phyloP scores from a whole-genome alignment of 2,888 invertebrate species.

The Diaphora mendica region DNA sequence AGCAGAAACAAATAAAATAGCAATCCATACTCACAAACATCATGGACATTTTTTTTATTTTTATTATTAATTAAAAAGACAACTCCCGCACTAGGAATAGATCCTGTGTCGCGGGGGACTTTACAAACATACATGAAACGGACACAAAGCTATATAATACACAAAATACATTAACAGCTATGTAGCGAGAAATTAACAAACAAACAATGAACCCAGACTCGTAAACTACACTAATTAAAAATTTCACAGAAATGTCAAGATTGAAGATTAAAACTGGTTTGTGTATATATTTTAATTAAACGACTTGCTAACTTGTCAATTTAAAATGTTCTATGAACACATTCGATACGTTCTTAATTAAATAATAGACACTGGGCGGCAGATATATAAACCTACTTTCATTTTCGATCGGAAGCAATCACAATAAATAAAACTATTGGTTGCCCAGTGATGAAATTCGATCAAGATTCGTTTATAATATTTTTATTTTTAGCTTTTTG shows the following conservation, averaged over 20 bases:
- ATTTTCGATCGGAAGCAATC: slow-evolving; percentile 32
- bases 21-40: neutral
- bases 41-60: neutral
- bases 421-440: slow-evolving; percentile 27
- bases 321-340: neutral
- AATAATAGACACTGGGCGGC: neutral
- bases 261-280: neutral
- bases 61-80: too few relatives aligned
- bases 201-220: neutral
- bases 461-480: too few relatives aligned
- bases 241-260: neutral
- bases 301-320: neutral
- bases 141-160: too few relatives aligned
- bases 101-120: too few relatives aligned
- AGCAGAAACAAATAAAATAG: neutral
- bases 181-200: too few relatives aligned
- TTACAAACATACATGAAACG: too few relatives aligned
- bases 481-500: too few relatives aligned
- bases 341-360: neutral
- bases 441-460: too few relatives aligned
- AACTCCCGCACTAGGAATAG: too few relatives aligned
- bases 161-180: too few relatives aligned
- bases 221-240: neutral
- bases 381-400: slow-evolving; percentile 18
- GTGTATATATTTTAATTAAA: neutral